Percentiles rank a stretch among this genome's conserved stretches.
These are phyloP conservation scores for Pseudomyrmex concolor DNA, from an alignment of 1,140 invertebrate species.

Conservation along the genomic window DNA sequence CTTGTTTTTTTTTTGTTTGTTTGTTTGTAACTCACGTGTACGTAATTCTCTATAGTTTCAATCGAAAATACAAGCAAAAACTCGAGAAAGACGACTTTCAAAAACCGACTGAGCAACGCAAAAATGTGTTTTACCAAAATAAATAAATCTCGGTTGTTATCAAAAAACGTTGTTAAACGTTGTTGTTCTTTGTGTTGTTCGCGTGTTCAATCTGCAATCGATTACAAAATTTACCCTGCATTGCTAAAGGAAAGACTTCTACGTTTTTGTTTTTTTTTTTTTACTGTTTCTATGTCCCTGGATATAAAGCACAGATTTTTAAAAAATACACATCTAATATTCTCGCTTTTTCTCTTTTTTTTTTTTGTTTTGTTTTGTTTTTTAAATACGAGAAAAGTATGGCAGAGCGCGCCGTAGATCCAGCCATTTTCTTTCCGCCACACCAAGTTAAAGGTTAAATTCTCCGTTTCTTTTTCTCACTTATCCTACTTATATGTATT, in stretches of 20 bases:
- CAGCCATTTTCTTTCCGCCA: not conserved
- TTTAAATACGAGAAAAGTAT: not conserved
- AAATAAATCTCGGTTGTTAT: constrained; percentile 16
- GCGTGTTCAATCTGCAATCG: constrained; percentile 3
- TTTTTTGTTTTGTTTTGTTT: not conserved
- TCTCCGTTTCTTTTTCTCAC: not conserved
- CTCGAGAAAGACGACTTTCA: not conserved
- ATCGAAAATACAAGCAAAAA: not conserved
- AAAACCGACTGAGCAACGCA: not conserved
- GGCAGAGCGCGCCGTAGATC: not conserved
- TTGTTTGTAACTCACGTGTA: no score
- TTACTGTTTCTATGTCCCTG: not conserved
- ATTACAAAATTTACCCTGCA: constrained; percentile 31
- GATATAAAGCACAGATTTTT: not conserved
- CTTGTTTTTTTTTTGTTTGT: not conserved
- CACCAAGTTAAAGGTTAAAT: constrained; percentile 24
- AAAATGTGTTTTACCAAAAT: not conserved
- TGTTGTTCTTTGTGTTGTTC: not conserved
- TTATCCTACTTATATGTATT: not conserved
- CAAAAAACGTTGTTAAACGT: not conserved
- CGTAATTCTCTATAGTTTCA: not conserved
- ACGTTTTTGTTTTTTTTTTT: not conserved
- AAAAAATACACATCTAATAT: constrained; percentile 49
- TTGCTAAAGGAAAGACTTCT: constrained; percentile 10
- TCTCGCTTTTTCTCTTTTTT: not conserved